Evolutionary conservation across 2,797 vertebrate species (phyloP), one percentile per base, ranked within the genome.

Genomic region (Alectoris magna): DNA sequence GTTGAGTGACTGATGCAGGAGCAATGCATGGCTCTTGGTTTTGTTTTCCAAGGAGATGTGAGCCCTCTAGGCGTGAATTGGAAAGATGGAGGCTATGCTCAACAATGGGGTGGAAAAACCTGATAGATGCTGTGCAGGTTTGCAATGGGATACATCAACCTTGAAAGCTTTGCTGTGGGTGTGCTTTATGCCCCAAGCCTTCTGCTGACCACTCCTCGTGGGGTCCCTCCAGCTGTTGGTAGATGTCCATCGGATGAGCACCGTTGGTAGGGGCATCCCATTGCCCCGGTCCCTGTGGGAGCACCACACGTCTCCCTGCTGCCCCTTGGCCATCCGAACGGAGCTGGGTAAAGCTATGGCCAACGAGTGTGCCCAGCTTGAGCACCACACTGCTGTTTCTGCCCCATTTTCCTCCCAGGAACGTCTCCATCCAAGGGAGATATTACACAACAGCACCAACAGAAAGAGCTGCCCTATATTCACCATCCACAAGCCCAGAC

Each of bases 381-480:
- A 41, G 16, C 60, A 48, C 56, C 53, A 24, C 14, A 55, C 5
- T 86, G 19, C 16, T 39, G 7, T 10, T 34, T 34, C 31, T 44
- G 13, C 12, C 14, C 18, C 4, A 0, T 62, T 76, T 60, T 64
- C 82, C 71, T 64, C 23, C 4, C 11, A 0, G 26, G 44, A 88
- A 44, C 10, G 66, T 91, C 72, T 2, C 0, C 48, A 94, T 93
- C 69, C 23, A 36, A 34, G 81, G 67, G 88, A 94, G 77, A 71
- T 17, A 4, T 70, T 11, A 16, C 93, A 88, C 93, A 93, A 68
- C 23, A 41, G 80, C n/a, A 9, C 38, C 4, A 16, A 80, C 43
- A 80, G 93, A 63, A 48, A 93, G 91, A 53, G 69, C 94, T 90
- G 77, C 84, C 83, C 39, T 87, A 71, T 10, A 49, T 75, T 89